Evolutionary conservation across 1,140 invertebrate genomes (phyloP).

Genomic region (Pemphigus obesinymphae): DNA sequence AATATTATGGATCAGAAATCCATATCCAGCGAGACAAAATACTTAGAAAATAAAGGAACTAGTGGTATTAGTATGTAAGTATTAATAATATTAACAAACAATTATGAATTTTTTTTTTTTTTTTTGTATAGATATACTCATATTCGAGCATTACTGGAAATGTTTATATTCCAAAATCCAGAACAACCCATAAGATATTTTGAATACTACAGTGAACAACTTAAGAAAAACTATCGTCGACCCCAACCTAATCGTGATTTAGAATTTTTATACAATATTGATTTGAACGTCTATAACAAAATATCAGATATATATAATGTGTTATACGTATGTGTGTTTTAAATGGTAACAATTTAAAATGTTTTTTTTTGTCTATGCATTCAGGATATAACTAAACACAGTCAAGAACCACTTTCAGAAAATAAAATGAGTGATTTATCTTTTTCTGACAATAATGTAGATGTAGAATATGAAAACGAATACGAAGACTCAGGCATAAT

Average conservation of each 20-base stretch:
- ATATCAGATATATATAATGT: background rate
- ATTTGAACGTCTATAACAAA: background rate
- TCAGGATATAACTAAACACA: background rate
- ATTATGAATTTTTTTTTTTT: background rate
- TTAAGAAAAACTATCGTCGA: background rate
- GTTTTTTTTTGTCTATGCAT: no score
- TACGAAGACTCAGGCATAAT: no score
- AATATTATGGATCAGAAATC: background rate
- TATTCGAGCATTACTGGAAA: background rate
- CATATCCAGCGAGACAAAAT: background rate
- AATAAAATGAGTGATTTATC: no score
- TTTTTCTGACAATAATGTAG: background rate
- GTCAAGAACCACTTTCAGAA: no score
- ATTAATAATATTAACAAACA: background rate
- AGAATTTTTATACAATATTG: background rate
- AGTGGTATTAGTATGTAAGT: conserved; percentile 3
- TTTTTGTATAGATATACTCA: background rate
- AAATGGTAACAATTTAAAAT: background rate
- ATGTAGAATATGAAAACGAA: background rate
- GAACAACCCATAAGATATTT: background rate
- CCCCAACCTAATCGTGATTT: background rate
- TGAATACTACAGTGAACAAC: conserved; percentile 22
- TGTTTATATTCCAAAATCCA: conserved; percentile 14
- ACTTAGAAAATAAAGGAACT: background rate
- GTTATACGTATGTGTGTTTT: background rate